These are phyloP conservation scores for Trichogramma evanescens DNA, from an alignment of 2,888 invertebrate genomes.

Conservation along the genomic window DNA sequence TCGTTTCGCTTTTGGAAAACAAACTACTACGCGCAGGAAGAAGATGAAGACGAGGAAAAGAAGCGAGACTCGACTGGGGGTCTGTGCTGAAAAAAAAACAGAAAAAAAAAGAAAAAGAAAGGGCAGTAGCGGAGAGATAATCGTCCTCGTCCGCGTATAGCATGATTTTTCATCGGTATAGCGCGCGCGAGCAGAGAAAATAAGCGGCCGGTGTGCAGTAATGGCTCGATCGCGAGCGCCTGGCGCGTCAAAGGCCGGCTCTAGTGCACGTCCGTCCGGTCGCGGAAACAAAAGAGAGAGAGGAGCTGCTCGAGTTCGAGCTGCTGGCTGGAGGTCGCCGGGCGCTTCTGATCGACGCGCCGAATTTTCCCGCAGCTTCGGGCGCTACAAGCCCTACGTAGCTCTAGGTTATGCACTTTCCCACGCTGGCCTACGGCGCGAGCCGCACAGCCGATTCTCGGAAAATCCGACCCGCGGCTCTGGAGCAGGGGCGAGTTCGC, in stretches of 20 bases:
- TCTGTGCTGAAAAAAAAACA: no score
- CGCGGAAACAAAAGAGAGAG: constrained; percentile 13
- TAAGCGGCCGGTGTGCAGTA: constrained; percentile 13
- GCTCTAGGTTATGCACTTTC: not conserved
- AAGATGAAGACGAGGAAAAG: no score
- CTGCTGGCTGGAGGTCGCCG: no score
- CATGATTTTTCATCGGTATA: not conserved
- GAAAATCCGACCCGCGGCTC: constrained; percentile 4
- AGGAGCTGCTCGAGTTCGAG: no score
- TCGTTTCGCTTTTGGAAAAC: no score
- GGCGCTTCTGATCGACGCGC: not conserved
- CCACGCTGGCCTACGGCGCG: constrained; percentile 9
- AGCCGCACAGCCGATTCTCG: not conserved
- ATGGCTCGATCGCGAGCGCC: not conserved
- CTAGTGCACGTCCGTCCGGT: not conserved
- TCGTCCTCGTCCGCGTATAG: not conserved
- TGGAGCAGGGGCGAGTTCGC: not conserved
- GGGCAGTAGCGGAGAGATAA: no score
- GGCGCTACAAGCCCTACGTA: not conserved
- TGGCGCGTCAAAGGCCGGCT: not conserved
- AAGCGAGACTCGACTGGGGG: no score
- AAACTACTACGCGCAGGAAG: no score
- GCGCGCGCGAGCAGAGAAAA: not conserved
- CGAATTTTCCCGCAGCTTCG: constrained; percentile 2
- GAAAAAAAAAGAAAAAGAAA: no score